A percentile compares a stretch with the other conserved stretches of the same genome.
Evolutionary conservation across 2,113 vertebrate species (phyloP).

Genomic region (Festucalex cinctus): DNA sequence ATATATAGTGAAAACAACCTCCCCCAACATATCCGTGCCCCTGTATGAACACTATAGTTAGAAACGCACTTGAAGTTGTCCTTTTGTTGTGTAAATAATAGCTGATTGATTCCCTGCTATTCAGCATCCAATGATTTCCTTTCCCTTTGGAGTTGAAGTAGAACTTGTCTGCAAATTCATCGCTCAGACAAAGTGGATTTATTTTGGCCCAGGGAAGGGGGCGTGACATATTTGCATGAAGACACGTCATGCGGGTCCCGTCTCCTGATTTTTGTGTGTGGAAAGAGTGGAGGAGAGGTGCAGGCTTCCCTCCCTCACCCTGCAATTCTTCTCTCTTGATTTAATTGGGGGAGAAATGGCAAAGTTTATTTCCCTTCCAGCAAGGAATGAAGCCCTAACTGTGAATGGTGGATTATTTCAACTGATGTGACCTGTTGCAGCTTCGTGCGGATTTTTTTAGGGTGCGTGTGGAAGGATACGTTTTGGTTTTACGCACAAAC

Average conservation of each 20-base stretch:
- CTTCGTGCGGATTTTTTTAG: not conserved
- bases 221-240: conserved; percentile 3
- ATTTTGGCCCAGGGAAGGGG: not conserved
- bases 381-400: not conserved
- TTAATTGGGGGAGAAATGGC: conserved; percentile 17
- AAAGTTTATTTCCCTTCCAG: conserved; percentile 31
- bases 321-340: not conserved
- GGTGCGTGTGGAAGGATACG: not conserved
- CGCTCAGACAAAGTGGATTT: not conserved
- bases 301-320: not conserved
- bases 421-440: conserved; percentile 63
- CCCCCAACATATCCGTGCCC: too few relatives aligned
- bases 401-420: conserved; percentile 22
- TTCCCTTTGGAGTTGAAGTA: not conserved
- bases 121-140: not conserved
- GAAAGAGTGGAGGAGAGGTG: not conserved
- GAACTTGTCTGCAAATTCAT: not conserved
- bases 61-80: not conserved
- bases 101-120: not conserved
- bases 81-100: not conserved
- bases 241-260: not conserved
- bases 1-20: too few relatives aligned
- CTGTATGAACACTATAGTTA: too few relatives aligned
- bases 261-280: not conserved
- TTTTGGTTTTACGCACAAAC: conserved; percentile 27